phyloP scores from a whole-genome alignment of 2,888 invertebrate species.

The Chrysomela aeneicollis region DNA sequence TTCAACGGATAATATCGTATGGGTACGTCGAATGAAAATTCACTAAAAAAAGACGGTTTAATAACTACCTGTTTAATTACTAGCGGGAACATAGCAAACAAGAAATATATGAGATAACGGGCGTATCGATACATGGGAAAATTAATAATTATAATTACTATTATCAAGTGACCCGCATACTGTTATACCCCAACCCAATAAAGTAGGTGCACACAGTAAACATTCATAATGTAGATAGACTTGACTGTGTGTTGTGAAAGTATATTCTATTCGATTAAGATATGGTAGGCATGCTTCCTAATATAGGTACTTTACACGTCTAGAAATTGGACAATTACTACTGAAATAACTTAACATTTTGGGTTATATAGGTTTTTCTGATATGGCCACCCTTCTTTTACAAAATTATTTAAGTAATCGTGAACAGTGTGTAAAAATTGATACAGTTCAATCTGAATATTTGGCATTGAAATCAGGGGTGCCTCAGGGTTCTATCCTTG shows the following conservation, averaged over 20 bases:
- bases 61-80: slow-evolving; percentile 5
- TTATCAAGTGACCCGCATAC: slow-evolving; percentile 7
- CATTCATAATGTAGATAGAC: neutral
- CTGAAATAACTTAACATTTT: neutral
- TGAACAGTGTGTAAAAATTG: too few relatives aligned
- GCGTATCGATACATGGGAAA: slow-evolving; percentile 1
- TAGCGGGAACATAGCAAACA: slow-evolving; percentile 1
- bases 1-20: neutral
- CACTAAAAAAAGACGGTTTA: neutral
- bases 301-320: neutral
- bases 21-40: neutral
- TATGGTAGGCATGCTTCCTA: neutral
- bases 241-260: neutral
- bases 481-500: too few relatives aligned
- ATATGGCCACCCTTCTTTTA: too few relatives aligned
- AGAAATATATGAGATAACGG: neutral
- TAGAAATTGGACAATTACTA: neutral
- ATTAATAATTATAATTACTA: slow-evolving; percentile 7
- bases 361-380: too few relatives aligned
- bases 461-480: too few relatives aligned
- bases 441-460: too few relatives aligned
- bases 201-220: neutral
- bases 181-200: neutral
- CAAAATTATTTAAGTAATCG: too few relatives aligned
- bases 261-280: slow-evolving; percentile 4